Evolutionary conservation across 2,888 invertebrate species (phyloP).

Genomic region (Lamellibrachia columna): DNA sequence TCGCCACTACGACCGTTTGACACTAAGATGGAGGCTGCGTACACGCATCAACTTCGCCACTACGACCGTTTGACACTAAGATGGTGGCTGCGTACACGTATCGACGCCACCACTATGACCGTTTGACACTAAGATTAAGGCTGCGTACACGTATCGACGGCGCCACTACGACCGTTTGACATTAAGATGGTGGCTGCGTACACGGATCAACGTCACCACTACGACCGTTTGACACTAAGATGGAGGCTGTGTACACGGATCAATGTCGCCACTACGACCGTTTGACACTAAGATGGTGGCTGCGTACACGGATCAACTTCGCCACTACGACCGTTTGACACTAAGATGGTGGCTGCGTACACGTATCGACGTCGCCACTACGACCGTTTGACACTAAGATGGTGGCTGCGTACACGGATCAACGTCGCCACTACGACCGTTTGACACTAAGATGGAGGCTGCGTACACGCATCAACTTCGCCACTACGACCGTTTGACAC

Average conservation of each 20-base stretch:
- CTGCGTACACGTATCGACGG: no score
- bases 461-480: neutral
- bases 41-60: neutral
- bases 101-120: no score
- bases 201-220: neutral
- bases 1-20: no score
- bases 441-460: neutral
- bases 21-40: neutral
- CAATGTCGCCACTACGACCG: no score
- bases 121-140: neutral
- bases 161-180: no score
- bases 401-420: no score
- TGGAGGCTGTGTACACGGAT: no score
- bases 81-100: no score
- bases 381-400: neutral
- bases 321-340: no score
- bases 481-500: neutral
- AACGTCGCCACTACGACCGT: no score
- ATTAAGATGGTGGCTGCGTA: neutral
- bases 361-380: neutral
- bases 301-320: no score
- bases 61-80: neutral
- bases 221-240: neutral
- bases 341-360: neutral
- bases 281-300: no score